Evolutionary conservation across 2,797 vertebrate species (phyloP).

Genomic region (Scolopax rusticola): DNA sequence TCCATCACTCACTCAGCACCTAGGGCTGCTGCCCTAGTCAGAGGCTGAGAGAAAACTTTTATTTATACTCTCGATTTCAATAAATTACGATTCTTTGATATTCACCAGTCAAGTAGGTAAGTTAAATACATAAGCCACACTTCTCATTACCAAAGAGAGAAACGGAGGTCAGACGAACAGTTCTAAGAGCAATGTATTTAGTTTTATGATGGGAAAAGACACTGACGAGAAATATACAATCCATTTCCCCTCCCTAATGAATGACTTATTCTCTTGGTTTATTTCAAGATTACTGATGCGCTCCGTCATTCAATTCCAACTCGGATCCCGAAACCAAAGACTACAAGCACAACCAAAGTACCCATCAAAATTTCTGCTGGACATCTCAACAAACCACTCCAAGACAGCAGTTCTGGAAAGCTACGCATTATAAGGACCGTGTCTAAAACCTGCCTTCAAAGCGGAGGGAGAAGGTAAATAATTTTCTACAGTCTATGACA

Average conservation of each 20-base stretch:
- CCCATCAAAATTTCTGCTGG: conserved; percentile 54
- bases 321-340: conserved; percentile 90
- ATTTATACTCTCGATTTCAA: background rate
- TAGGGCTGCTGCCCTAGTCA: background rate
- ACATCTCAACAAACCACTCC: conserved; percentile 58
- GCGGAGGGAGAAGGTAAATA: conserved; percentile 77
- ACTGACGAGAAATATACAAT: background rate
- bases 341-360: conserved; percentile 78
- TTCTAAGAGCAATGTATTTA: background rate
- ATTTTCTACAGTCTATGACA: background rate
- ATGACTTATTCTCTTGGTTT: conserved; percentile 42
- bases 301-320: conserved; percentile 85
- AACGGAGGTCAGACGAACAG: background rate
- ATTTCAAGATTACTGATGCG: conserved; percentile 86
- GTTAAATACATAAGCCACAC: background rate
- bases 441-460: conserved; percentile 74
- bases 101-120: background rate
- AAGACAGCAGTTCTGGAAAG: conserved; percentile 65
- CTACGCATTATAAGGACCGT: conserved; percentile 70
- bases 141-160: background rate
- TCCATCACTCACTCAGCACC: background rate
- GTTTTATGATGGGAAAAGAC: background rate
- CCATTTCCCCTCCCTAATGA: background rate
- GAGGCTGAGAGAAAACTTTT: background rate
- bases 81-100: background rate